Percentiles rank a stretch among this genome's conserved stretches.
Evolutionary conservation across 1,140 invertebrate genomes (phyloP).

Genomic region (Drosophila kanapiae): DNA sequence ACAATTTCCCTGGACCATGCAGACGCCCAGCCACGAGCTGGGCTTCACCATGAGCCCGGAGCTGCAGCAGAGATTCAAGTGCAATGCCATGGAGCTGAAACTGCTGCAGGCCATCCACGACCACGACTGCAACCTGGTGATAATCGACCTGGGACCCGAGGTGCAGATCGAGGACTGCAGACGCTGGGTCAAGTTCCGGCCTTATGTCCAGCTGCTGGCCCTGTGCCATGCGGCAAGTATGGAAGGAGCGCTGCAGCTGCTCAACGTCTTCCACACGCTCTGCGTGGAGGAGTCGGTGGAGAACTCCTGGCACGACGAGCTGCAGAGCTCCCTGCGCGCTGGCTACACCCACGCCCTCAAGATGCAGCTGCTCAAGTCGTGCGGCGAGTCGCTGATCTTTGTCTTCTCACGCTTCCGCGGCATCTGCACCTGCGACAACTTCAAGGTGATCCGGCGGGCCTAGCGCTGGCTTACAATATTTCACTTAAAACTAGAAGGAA

Average conservation of each 20-base stretch:
- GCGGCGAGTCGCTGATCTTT: constrained; percentile 60
- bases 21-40: constrained; percentile 51
- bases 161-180: constrained; percentile 55
- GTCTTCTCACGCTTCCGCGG: constrained; percentile 64
- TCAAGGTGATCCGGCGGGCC: constrained; percentile 39
- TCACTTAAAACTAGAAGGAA: too few species aligned
- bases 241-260: constrained; percentile 56
- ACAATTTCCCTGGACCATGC: constrained; percentile 73
- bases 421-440: constrained; percentile 68
- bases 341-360: constrained; percentile 49
- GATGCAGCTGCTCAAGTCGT: constrained; percentile 37
- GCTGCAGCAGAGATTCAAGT: constrained; percentile 27
- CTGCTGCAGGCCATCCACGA: constrained; percentile 54
- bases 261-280: constrained; percentile 57
- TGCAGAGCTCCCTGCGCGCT: constrained; percentile 42
- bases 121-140: constrained; percentile 61
- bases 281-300: constrained; percentile 50
- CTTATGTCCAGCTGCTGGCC: constrained; percentile 58
- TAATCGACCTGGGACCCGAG: constrained; percentile 64
- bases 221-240: constrained; percentile 55
- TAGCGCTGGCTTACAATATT: constrained; percentile 9
- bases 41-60: constrained; percentile 44
- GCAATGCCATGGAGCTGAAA: constrained; percentile 39
- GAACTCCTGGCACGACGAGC: constrained; percentile 66
- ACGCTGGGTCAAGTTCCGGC: constrained; percentile 72